These are phyloP conservation scores for Mamestra configurata DNA, from an alignment of 1,140 invertebrate species.

Conservation along the genomic window DNA sequence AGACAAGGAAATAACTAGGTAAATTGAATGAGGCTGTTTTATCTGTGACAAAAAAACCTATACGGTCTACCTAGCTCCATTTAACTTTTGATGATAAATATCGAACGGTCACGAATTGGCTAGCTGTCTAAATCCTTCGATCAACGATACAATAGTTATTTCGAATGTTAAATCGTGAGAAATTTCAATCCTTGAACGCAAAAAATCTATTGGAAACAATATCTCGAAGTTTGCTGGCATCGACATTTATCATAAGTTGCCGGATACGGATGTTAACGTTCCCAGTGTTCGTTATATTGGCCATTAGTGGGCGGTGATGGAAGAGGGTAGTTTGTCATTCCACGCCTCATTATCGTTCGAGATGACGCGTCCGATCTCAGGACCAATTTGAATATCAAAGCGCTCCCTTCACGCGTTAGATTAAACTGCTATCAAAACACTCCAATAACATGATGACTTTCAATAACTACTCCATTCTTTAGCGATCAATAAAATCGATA, in stretches of 20 bases:
- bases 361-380: slow-evolving; percentile 59
- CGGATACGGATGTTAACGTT: slow-evolving; percentile 57
- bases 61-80: background rate
- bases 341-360: slow-evolving; percentile 59
- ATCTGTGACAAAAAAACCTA: too few relatives aligned
- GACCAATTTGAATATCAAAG: slow-evolving; percentile 67
- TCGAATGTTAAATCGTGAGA: slow-evolving; percentile 32
- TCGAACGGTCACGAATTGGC: slow-evolving; percentile 17
- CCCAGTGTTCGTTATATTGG: slow-evolving; percentile 54
- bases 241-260: slow-evolving; percentile 53
- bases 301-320: slow-evolving; percentile 65
- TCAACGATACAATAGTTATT: slow-evolving; percentile 22
- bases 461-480: slow-evolving; percentile 43
- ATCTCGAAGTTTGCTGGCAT: slow-evolving; percentile 15
- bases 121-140: slow-evolving; percentile 18
- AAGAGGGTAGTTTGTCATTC: slow-evolving; percentile 67
- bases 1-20: too few relatives aligned
- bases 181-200: slow-evolving; percentile 38
- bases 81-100: slow-evolving; percentile 2
- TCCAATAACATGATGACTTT: slow-evolving; percentile 33
- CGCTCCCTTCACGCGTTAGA: slow-evolving; percentile 41
- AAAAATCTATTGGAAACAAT: slow-evolving; percentile 47
- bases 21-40: too few relatives aligned
- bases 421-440: slow-evolving; percentile 41
- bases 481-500: slow-evolving; percentile 51